Conservation (phyloP, 2,888 invertebrate genomes). For the Ferrisia virgata region DNA sequence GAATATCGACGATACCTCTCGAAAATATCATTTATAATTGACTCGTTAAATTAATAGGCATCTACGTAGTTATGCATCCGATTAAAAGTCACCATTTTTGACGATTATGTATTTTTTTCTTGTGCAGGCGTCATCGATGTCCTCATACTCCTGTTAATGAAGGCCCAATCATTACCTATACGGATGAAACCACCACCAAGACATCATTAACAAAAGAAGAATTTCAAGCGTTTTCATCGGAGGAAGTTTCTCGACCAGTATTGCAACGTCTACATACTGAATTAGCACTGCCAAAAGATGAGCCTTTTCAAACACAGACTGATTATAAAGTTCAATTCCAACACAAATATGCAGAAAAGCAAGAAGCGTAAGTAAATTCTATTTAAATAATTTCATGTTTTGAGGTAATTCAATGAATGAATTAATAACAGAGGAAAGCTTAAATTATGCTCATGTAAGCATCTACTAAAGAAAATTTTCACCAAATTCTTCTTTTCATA, state of each 20-base stretch:
- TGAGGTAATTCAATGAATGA: too few relatives aligned
- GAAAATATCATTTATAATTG: too few relatives aligned
- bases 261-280: slow-evolving; percentile 52
- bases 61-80: too few relatives aligned
- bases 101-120: neutral
- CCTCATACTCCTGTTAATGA: slow-evolving; percentile 61
- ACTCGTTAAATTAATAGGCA: too few relatives aligned
- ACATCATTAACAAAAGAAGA: slow-evolving; percentile 51
- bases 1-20: too few relatives aligned
- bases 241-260: slow-evolving; percentile 52
- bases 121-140: slow-evolving; percentile 74
- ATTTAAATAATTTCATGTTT: too few relatives aligned
- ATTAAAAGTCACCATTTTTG: too few relatives aligned
- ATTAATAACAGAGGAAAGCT: too few relatives aligned
- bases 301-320: slow-evolving; percentile 56
- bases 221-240: slow-evolving; percentile 51
- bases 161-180: slow-evolving; percentile 50
- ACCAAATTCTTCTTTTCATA: too few relatives aligned
- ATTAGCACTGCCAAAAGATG: slow-evolving; percentile 50
- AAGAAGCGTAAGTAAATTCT: slow-evolving; percentile 55
- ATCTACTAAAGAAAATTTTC: too few relatives aligned
- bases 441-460: too few relatives aligned
- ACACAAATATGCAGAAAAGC: slow-evolving; percentile 63
- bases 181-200: slow-evolving; percentile 49
- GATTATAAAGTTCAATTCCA: slow-evolving; percentile 66